phyloP scores from a whole-genome alignment of 2,113 vertebrate species.

The Hypanus sabinus region DNA sequence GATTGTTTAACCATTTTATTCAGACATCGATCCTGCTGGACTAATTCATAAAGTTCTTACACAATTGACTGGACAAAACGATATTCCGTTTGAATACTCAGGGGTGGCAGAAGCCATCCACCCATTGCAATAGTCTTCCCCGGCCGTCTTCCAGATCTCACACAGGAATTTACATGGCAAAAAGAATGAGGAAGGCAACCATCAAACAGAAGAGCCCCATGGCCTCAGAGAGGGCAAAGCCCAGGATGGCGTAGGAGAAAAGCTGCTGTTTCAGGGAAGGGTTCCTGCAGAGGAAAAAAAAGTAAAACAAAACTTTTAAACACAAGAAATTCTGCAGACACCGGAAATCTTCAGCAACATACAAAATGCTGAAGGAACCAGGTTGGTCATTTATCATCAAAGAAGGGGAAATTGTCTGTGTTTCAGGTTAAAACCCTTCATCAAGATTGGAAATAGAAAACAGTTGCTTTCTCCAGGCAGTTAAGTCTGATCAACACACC shows the following conservation, averaged over 20 bases:
- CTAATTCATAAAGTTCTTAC: slow-evolving; percentile 29
- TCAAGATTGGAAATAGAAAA: too few relatives aligned
- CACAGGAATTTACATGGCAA: slow-evolving; percentile 57
- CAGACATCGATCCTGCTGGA: slow-evolving; percentile 10
- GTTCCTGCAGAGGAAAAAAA: slow-evolving; percentile 52
- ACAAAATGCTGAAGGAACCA: too few relatives aligned
- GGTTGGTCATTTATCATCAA: too few relatives aligned
- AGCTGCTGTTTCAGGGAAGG: slow-evolving; percentile 70
- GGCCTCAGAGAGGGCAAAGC: slow-evolving; percentile 66
- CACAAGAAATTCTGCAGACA: too few relatives aligned
- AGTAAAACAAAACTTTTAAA: too few relatives aligned
- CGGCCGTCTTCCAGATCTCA: not conserved
- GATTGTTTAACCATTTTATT: slow-evolving; percentile 33
- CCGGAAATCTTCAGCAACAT: too few relatives aligned
- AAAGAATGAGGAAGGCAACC: slow-evolving; percentile 70
- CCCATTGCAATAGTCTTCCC: slow-evolving; percentile 20
- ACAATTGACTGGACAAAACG: slow-evolving; percentile 33
- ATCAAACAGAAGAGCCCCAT: slow-evolving; percentile 72
- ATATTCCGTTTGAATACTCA: not conserved
- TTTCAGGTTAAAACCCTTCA: too few relatives aligned
- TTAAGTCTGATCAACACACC: too few relatives aligned
- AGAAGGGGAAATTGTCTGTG: too few relatives aligned
- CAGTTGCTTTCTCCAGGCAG: too few relatives aligned
- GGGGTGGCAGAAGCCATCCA: not conserved
- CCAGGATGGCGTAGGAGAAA: slow-evolving; percentile 69